Conservation (phyloP, 1,140 invertebrate species). For the Meloidogyne floridensis region DNA sequence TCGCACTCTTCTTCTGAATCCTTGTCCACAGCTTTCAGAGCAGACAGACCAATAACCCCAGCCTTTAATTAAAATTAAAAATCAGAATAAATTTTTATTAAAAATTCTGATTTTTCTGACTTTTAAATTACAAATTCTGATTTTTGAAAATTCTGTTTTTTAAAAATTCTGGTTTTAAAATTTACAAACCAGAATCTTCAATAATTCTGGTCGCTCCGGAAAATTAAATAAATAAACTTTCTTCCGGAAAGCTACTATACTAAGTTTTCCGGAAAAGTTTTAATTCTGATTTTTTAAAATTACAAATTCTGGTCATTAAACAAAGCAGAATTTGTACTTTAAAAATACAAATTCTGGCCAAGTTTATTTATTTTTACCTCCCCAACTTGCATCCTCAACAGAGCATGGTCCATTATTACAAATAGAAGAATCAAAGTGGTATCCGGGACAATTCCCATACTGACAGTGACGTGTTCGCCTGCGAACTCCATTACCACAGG, state of each 20-base stretch:
- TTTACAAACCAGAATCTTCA: too few species aligned
- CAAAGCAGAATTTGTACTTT: neutral
- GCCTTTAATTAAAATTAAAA: constrained; percentile 24
- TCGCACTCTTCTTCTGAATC: constrained; percentile 57
- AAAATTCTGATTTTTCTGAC: too few species aligned
- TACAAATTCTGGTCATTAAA: too few species aligned
- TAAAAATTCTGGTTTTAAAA: too few species aligned
- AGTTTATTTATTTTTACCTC: constrained; percentile 41
- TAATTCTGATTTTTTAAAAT: too few species aligned
- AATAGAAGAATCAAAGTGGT: constrained; percentile 41
- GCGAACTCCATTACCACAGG: constrained; percentile 60
- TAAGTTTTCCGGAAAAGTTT: too few species aligned
- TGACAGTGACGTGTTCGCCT: constrained; percentile 60
- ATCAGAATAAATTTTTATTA: too few species aligned
- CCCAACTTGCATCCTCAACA: constrained; percentile 58
- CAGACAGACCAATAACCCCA: constrained; percentile 65
- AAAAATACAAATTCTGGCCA: constrained; percentile 11
- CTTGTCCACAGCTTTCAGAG: constrained; percentile 57
- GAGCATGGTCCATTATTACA: constrained; percentile 59
- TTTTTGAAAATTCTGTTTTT: too few species aligned
- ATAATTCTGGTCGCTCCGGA: too few species aligned
- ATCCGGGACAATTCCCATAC: constrained; percentile 59
- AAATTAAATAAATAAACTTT: too few species aligned
- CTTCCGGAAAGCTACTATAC: too few species aligned
- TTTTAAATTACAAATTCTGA: too few species aligned